Evolutionary conservation across 1,140 invertebrate genomes (phyloP), one percentile per base, ranked within the genome.

Genomic region (Zaprionus ghesquierei): DNA sequence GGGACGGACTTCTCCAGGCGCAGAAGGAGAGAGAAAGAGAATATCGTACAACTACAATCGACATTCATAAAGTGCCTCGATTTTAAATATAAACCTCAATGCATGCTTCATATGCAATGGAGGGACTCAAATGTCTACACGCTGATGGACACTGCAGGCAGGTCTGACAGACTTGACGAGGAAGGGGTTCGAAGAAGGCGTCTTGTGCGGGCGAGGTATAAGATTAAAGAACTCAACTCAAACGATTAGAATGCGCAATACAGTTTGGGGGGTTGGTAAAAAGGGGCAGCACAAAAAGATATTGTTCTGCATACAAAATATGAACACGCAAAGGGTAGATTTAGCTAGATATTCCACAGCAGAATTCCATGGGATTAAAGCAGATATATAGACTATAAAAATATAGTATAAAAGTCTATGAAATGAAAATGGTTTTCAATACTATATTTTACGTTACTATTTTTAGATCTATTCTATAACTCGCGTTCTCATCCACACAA

Each of bases 71-170:
- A 75, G 63, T 81, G 78, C 75, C 75, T 81, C 51, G 62, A 69
- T 84, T 86, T 86, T 81, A 75, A 86, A 86, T 81, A 86, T 54
- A 79, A 70, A 46, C 33, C 59, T 54, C 56, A 53, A 25, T 49
- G 61, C 60, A 29, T 82, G 69, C 79, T 86, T 87, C 66, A 79
- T 87, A 86, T 86, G 82, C 82, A 89, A 51, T 73, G 27, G 27
- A 75, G 68, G 66, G 82, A 70, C 64, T 76, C 68, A 58, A 56
- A 78, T 69, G 75, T 81, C 81, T 78, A 63, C 15, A 18, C 65
- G 54, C 62, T 84, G 80, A 84, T 79, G 72, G 69, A 77, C 61
- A 69, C 41, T 79, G 51, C 72, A 41, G 38, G 29, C 49, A 62
- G 31, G 9, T 29, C 49, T 25, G 25, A n/a, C 18, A 51, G 29